phyloP scores from a whole-genome alignment of 2,113 vertebrate species.

The Muscicapa adusta region DNA sequence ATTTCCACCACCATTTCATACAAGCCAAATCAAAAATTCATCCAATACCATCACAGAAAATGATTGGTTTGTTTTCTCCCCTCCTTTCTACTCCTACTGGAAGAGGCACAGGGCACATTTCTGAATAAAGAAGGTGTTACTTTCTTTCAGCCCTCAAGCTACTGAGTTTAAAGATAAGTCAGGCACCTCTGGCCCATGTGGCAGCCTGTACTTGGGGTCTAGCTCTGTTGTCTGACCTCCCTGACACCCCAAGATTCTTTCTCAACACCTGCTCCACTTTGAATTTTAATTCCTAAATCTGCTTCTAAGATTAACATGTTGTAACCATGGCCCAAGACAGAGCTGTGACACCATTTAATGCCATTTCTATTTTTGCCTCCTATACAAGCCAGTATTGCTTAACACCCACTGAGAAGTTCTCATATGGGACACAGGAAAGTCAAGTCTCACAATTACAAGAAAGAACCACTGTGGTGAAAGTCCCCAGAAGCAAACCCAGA shows the following conservation, averaged over 20 bases:
- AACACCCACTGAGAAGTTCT: neutral
- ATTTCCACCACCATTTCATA: neutral
- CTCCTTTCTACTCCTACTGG: neutral
- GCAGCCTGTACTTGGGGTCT: neutral
- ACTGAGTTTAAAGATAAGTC: neutral
- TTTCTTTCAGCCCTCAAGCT: neutral
- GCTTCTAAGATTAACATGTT: neutral
- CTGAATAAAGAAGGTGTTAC: neutral
- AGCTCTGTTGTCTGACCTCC: neutral
- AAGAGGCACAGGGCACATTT: neutral
- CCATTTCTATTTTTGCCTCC: neutral
- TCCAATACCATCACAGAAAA: neutral
- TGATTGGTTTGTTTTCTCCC: neutral
- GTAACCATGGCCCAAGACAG: neutral
- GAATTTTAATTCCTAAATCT: neutral
- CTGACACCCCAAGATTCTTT: neutral
- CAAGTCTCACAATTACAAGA: neutral
- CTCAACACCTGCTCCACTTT: neutral
- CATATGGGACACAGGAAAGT: rapidly evolving
- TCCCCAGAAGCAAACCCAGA: neutral
- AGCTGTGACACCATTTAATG: neutral
- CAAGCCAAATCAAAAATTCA: neutral
- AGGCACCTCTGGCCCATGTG: too few relatives aligned
- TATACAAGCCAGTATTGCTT: neutral
- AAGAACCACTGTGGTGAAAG: neutral